Evolutionary conservation across 2,113 vertebrate genomes (phyloP), one percentile per base, ranked within the genome.

Genomic region (Eidolon helvum): DNA sequence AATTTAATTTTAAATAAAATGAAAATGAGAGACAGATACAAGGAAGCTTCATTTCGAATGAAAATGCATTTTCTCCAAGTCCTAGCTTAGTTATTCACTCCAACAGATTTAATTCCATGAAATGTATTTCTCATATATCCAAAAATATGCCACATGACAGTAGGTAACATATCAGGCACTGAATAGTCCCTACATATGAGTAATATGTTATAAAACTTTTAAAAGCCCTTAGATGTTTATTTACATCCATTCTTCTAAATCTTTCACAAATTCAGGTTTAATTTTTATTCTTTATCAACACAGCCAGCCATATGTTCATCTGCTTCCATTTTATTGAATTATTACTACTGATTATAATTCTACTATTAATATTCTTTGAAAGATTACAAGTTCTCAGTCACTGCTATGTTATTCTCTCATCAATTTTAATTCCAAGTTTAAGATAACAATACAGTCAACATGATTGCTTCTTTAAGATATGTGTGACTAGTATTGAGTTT

Each of bases 401-500:
- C 35, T 91, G 16, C 11, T 68, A 33, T 69, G 18, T 69, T 87
- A 72, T 84, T 6, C 19, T 92, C 22, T 75, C 22, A 80, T 95
- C 65, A 92, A 82, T 92, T 96, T 94, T 69, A 78, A 82, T 80
- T 89, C n/a, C 26, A 68, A 57, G 63, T 77, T 82, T 82, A 87
- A 55, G 95, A 65, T 90, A 78, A 55, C 55, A 96, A 55, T 66
- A 92, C 26, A 40, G 82, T 94, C 80, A 80, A 59, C 4, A 19
- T 30, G 43, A 92, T 90, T 84, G 22, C 26, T 75, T 84, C 86
- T 69, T 86, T 87, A 88, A 69, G 66, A 82, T 85, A 74, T 19
- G 55, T 89, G 77, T 96, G 69, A 89, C 43, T 86, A 66, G 24
- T 28, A 59, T 35, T 92, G 50, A 45, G 55, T 96, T 94, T 97